Base-by-base conservation (phyloP, 2,797 vertebrate species). In the Microchirus variegatus region DNA sequence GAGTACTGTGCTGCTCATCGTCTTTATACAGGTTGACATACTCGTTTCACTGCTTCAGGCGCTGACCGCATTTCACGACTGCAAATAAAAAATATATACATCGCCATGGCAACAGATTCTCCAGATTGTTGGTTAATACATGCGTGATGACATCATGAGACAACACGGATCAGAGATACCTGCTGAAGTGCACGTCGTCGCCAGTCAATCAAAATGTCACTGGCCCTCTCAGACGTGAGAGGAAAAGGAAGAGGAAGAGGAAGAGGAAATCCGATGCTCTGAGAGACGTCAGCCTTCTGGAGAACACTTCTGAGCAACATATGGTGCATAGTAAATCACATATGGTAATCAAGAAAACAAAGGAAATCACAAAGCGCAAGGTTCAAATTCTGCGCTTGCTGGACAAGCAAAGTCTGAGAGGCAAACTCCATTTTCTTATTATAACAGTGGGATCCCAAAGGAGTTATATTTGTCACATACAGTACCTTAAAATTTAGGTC, bases 81-180 rank as follows among this genome's bases (percentile, higher is more conserved):
- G 10, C 10, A 37, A 53, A 50, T 18, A 41, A 40, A 62, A 44
- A 61, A 41, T 54, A 43, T 36, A 9, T 18, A 18, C 3, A 70
- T 92, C 78, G 76, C 87, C 87, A 89, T 89, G 78, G 91, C 85
- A 92, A 92, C 87, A 82, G 80, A 68, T 83, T 83, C 67, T 75
- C 67, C 82, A 66, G 83, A 64, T 80, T 84, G 78, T 66, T 75
- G 80, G 75, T 85, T 73, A 67, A 71, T 75, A 64, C 15, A 47
- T 37, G 59, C 67, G 49, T 59, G 69, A 77, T 77, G 86, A 82
- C 83, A 77, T 82, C 69, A 85, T 72, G 63, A 59, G 45, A 36
- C 70, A 68, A 55, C 59, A 22, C 3, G 19, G 59, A 77, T 77
- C 73, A 71, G 53, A 76, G 65, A 59, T 57, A 76, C 54, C 63